Evolutionary conservation across 2,888 invertebrate genomes (phyloP), one percentile per base, ranked within the genome.

Genomic region (Drosophila nr. perissopoda): DNA sequence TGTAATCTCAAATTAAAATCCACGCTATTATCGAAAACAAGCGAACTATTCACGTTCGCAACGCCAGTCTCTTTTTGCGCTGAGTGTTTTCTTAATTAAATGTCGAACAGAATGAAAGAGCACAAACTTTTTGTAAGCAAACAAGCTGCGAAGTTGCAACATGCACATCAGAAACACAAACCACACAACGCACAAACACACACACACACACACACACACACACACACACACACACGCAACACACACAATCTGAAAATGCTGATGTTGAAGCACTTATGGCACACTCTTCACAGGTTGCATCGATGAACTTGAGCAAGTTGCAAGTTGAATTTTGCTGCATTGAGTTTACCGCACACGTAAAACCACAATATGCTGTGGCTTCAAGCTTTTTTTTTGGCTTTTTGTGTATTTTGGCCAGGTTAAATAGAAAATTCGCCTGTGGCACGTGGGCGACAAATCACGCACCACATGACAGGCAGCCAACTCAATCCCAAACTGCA

Each of bases 1-100:
- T 31, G 65, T 64, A 62, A 76, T 56, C 79, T 71, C 56, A 67
- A 25, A 79, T 69, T 71, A 62, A 73, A 83, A 71, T 58, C 67
- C 66, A 65, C 48, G 58, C 36, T 42, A 60, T 66, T 52, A 58
- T 40, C 54, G 51, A 73, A 51, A 68, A 51, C 62, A 42, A 58
- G 38, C 52, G 51, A 67, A 72, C 70, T 63, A 62, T 45, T 38
- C 36, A 38, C 42, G 33, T 40, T 48, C 18, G n/a, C 25, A 48
- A 5, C 40, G 27, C 27, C 38, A n/a, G 53, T 42, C 60, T 52
- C 4, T 18, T n/a, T 48, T n/a, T 31, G 34, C 67, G 27, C 51
- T 64, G 57, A 45, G 34, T 62, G 49, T 64, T 69, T 65, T 69
- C 75, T 72, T 84, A 82, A 84, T 84, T 84, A 84, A 84, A 84